A percentile compares a stretch with the other conserved stretches of the same genome.
phyloP scores from a whole-genome alignment of 2,113 vertebrate species.

The Clarias gariepinus region DNA sequence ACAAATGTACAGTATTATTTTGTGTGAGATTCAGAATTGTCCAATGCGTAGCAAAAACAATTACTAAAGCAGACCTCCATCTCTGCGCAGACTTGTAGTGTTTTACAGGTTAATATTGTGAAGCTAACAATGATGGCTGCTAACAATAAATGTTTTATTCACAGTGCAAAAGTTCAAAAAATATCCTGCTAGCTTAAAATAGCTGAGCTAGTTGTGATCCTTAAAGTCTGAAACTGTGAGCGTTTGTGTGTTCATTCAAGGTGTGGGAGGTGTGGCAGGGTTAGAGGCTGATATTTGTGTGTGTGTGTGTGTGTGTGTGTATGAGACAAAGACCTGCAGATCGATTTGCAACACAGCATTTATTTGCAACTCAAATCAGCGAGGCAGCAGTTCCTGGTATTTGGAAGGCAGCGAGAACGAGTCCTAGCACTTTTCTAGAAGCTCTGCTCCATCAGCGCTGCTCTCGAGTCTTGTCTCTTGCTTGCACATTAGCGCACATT shows the following conservation, averaged over 20 bases:
- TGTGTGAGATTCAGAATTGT: neutral
- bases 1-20: neutral
- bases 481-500: slow-evolving; percentile 11
- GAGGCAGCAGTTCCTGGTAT: slow-evolving; percentile 16
- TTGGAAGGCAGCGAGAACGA: slow-evolving; percentile 11
- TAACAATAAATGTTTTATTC: neutral
- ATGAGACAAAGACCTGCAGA: slow-evolving; percentile 5
- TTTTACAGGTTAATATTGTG: neutral
- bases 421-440: neutral
- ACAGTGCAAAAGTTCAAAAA: neutral
- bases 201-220: neutral
- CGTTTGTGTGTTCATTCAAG: neutral
- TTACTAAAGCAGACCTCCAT: neutral
- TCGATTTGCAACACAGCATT: slow-evolving; percentile 20
- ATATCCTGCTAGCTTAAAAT: neutral
- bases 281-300: slow-evolving; percentile 14
- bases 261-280: slow-evolving; percentile 13
- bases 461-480: neutral
- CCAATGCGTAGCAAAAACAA: neutral
- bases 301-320: slow-evolving; percentile 13
- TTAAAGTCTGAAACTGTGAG: neutral
- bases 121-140: neutral
- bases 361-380: slow-evolving; percentile 57
- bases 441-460: neutral
- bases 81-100: neutral